These are phyloP conservation scores for Callorhinus ursinus DNA, from an alignment of 2,113 vertebrate genomes.

Conservation along the genomic window DNA sequence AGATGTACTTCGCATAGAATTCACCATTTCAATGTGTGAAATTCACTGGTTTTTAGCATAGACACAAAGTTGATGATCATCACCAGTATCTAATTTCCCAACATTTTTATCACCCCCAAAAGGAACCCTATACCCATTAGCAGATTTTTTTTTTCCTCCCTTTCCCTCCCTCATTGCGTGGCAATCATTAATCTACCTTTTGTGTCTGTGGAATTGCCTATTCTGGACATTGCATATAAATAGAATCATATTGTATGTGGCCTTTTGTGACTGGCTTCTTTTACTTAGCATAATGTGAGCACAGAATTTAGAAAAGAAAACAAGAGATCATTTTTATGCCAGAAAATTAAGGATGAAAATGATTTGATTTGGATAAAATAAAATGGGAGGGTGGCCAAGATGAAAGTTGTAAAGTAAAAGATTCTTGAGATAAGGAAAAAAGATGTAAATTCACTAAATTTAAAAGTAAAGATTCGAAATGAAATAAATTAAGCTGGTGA, in stretches of 20 bases:
- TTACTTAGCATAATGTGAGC: neutral
- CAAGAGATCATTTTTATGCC: neutral
- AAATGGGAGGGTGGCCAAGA: neutral
- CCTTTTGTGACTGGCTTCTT: neutral
- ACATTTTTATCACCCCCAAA: neutral
- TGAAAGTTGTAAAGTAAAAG: neutral
- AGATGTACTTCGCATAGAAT: neutral
- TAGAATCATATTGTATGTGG: neutral
- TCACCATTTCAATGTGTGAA: neutral
- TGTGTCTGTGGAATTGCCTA: neutral
- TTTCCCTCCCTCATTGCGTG: neutral
- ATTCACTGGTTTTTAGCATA: neutral
- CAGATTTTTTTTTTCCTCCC: neutral
- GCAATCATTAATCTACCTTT: neutral
- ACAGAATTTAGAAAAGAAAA: neutral
- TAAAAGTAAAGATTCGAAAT: neutral
- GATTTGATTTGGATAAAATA: neutral
- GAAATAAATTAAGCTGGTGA: neutral
- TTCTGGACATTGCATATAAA: neutral
- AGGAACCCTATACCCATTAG: neutral
- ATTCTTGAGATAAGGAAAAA: neutral
- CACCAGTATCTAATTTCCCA: neutral
- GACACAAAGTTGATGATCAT: neutral
- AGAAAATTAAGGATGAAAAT: neutral
- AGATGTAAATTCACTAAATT: neutral